Evolutionary conservation across 2,113 vertebrate genomes (phyloP).

Genomic region (Elaphurus davidianus): DNA sequence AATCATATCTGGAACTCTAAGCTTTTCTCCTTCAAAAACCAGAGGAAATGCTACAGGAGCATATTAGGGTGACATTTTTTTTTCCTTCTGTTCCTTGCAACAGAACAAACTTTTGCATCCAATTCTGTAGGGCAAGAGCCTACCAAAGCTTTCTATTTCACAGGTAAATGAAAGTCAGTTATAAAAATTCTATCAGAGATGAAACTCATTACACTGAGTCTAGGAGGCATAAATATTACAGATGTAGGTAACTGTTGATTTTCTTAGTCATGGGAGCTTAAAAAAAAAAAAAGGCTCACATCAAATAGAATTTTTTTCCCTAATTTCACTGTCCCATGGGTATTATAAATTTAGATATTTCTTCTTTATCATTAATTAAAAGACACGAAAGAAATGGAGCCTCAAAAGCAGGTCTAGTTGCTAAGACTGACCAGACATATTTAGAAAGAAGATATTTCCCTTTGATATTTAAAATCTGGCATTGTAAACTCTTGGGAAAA

Average conservation of each 20-base stretch:
- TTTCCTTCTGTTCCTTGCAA: neutral
- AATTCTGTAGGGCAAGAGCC: slow-evolving; percentile 51
- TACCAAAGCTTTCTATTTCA: slow-evolving; percentile 58
- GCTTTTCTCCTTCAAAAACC: neutral
- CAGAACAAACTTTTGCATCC: slow-evolving; percentile 20
- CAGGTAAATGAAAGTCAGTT: slow-evolving; percentile 73
- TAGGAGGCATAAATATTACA: slow-evolving; percentile 74
- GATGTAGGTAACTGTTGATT: slow-evolving; percentile 72
- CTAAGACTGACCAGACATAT: slow-evolving; percentile 58
- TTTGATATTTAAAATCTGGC: slow-evolving; percentile 33
- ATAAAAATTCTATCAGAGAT: slow-evolving; percentile 72
- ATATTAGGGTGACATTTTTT: neutral
- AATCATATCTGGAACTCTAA: neutral
- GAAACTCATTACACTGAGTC: slow-evolving; percentile 72
- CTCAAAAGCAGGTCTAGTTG: slow-evolving; percentile 50
- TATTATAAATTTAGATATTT: slow-evolving; percentile 68
- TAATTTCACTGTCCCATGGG: slow-evolving; percentile 67
- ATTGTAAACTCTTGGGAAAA: slow-evolving; percentile 17
- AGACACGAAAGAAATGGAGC: slow-evolving; percentile 59
- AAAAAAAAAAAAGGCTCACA: slow-evolving; percentile 50
- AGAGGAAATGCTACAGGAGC: neutral
- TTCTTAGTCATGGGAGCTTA: slow-evolving; percentile 61
- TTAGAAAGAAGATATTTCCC: slow-evolving; percentile 39
- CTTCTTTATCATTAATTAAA: slow-evolving; percentile 69
- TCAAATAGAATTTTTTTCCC: slow-evolving; percentile 70